A percentile compares a stretch with the other conserved stretches of the same genome.
Conservation (phyloP, 2,113 vertebrate species). For the Pseudopodoces humilis region DNA sequence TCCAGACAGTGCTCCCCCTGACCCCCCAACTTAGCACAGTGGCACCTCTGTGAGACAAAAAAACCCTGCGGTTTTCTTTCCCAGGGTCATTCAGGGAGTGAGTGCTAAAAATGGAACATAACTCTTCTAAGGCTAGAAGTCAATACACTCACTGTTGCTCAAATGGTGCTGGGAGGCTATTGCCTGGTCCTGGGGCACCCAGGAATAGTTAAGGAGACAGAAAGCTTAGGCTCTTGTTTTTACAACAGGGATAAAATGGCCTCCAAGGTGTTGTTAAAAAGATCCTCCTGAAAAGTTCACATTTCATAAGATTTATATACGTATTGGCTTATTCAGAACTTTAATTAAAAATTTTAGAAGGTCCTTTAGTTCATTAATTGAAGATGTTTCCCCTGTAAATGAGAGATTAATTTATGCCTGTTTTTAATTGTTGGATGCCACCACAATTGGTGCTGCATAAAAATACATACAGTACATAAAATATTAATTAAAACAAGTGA, state of each 20-base stretch:
- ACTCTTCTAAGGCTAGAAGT: background rate
- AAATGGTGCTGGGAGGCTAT: background rate
- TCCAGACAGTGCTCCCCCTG: background rate
- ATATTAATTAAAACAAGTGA: constrained; percentile 55
- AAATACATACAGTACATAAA: constrained; percentile 35
- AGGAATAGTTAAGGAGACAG: background rate
- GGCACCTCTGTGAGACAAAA: background rate
- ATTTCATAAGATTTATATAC: background rate
- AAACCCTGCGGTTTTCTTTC: background rate
- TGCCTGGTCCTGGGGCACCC: background rate
- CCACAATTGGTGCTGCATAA: constrained; percentile 5
- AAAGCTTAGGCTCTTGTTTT: background rate
- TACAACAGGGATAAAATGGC: background rate
- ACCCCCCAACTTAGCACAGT: background rate
- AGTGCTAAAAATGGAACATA: background rate
- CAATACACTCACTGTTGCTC: background rate
- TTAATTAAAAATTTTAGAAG: constrained; percentile 47
- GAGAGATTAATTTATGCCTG: constrained; percentile 54
- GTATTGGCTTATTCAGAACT: constrained; percentile 18
- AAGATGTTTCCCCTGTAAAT: constrained; percentile 21
- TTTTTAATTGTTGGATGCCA: constrained; percentile 54
- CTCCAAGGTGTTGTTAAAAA: background rate
- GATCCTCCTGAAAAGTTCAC: constrained; percentile 4
- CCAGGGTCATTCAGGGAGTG: background rate
- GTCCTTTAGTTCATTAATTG: constrained; percentile 44